Evolutionary conservation across 2,113 vertebrate genomes (phyloP), one percentile per base, ranked within the genome.

Genomic region (Ceuthmochares aereus): DNA sequence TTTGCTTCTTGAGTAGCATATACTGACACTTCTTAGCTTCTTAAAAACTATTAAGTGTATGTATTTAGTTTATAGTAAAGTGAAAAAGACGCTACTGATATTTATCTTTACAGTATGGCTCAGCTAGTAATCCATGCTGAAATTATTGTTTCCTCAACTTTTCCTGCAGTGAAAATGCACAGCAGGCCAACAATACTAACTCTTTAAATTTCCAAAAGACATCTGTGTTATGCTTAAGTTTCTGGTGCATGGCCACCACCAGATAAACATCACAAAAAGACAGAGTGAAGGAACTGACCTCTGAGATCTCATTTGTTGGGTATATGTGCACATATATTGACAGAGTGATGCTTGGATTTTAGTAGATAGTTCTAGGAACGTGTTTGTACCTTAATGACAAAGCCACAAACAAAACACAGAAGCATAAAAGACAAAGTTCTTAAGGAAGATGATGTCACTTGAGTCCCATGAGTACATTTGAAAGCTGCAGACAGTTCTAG

Each of bases 151-250:
- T 77, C 85, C 32, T 94, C 84, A 93, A 78, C 59, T 70, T 74
- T 36, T 84, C 22, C 78, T 95, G 90, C 11, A 84, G 90, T 84
- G 96, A 67, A 96, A 94, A 94, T 82, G 90, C 95, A 92, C 94
- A 96, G 83, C 92, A 89, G 95, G 92, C 72, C 90, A 84, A 77
- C 70, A 90, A 55, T 89, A 91, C 78, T 84, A 17, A 89, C 94
- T 96, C 92, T 94, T 95, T 87, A 96, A 95, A 95, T 93, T 96
- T 94, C 96, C 92, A 76, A 68, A 96, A 96, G 94, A 68, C 91
- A 86, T 87, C 85, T 90, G 74, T 84, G 72, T 88, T 96, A 93
- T 96, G 88, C 95, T 84, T 93, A 97, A 94, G 64, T 85, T 94
- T 96, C 79, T 79, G 47, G 36, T 83, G 88, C 76, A 4, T 51